Conservation (phyloP, 92 coral and sea anemone species). For the Epizoanthus rinbou region DNA sequence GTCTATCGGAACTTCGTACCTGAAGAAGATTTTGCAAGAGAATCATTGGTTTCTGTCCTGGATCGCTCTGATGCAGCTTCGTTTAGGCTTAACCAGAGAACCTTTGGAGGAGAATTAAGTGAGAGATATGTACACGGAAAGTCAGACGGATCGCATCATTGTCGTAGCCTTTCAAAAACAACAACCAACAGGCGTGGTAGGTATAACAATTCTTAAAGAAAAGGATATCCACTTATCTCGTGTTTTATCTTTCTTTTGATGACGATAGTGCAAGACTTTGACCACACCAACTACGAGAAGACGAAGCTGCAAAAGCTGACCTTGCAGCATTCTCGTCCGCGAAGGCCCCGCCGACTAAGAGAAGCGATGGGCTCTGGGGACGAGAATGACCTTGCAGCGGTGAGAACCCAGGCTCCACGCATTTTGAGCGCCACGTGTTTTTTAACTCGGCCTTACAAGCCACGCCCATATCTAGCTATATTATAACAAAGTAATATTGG, state of each 20-base stretch:
- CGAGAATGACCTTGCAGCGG: constrained; percentile 24
- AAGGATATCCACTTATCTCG: constrained; percentile 12
- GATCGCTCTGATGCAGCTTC: constrained; percentile 21
- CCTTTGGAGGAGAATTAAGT: constrained; percentile 7
- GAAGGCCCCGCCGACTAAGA: too few relatives aligned
- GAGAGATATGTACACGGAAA: constrained; percentile 12
- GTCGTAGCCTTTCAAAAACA: constrained; percentile 25
- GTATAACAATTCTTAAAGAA: constrained; percentile 25
- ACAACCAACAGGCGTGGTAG: constrained; percentile 21
- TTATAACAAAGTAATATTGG: constrained; percentile 8
- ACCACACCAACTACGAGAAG: constrained; percentile 5
- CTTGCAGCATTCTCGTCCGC: constrained; percentile 12
- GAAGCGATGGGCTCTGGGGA: too few relatives aligned
- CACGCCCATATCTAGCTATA: constrained; percentile 11
- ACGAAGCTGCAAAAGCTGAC: constrained; percentile 14
- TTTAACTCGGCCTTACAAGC: not conserved
- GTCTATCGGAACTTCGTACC: constrained; percentile 18
- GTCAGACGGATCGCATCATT: constrained; percentile 25
- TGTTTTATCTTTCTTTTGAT: constrained; percentile 20
- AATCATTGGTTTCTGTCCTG: not conserved
- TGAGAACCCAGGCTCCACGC: constrained; percentile 32
- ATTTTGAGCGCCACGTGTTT: constrained; percentile 20
- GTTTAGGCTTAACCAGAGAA: constrained; percentile 18
- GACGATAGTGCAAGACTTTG: constrained; percentile 17
- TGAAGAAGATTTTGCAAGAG: constrained; percentile 20